Percentiles rank a stretch among this genome's conserved stretches.
These are phyloP conservation scores for Calyptommatus sinebrachiatus DNA, from an alignment of 2,113 vertebrate species.

Conservation along the genomic window DNA sequence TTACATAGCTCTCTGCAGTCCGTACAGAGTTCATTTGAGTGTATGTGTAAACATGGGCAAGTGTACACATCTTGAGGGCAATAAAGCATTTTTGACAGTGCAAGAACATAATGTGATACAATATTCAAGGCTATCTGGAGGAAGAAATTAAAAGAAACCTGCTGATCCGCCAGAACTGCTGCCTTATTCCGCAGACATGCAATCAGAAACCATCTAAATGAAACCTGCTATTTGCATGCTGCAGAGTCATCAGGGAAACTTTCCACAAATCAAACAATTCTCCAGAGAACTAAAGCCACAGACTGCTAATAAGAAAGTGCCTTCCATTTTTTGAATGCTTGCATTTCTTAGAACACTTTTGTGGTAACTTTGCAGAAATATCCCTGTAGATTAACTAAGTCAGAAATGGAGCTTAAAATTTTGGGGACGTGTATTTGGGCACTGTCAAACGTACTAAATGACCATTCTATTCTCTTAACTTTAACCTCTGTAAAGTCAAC, in stretches of 20 bases:
- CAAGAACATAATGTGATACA: neutral
- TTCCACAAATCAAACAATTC: constrained; percentile 38
- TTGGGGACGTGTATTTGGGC: neutral
- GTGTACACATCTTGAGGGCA: constrained; percentile 3
- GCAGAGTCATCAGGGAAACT: constrained; percentile 57
- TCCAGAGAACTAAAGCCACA: constrained; percentile 26
- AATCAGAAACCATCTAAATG: constrained; percentile 30
- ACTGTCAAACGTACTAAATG: neutral
- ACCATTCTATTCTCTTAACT: neutral
- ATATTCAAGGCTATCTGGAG: constrained; percentile 13
- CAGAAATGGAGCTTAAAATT: neutral
- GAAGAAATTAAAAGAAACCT: constrained; percentile 38
- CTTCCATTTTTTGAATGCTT: neutral
- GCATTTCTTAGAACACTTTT: constrained; percentile 4
- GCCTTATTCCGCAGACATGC: constrained; percentile 19
- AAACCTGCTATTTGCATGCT: constrained; percentile 60
- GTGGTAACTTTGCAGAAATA: neutral
- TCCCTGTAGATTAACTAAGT: neutral
- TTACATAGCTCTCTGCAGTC: neutral
- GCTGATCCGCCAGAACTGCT: constrained; percentile 36
- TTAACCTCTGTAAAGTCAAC: neutral
- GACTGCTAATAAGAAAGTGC: constrained; percentile 15
- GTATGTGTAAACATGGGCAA: neutral
- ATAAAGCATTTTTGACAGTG: neutral
- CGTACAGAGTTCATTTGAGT: neutral